phyloP scores from a whole-genome alignment of 2,888 invertebrate species.

The Eudemis profundana region DNA sequence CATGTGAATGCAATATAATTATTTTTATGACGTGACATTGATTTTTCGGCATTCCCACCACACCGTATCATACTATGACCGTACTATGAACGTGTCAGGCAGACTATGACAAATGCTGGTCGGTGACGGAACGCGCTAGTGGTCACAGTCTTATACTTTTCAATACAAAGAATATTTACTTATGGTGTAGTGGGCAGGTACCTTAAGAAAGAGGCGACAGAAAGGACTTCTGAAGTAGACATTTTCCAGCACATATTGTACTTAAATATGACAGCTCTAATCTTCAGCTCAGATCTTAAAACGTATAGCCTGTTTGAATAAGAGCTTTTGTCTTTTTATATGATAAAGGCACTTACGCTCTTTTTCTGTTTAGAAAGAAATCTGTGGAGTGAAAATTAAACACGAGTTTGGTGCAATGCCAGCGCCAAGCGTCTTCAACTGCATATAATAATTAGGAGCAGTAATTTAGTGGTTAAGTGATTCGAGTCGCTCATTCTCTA shows the following conservation, averaged over 20 bases:
- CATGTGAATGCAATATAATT: too few relatives aligned
- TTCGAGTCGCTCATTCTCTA: too few relatives aligned
- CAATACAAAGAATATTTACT: too few relatives aligned
- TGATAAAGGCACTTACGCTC: background rate
- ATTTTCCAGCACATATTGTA: background rate
- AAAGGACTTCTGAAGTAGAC: slow-evolving; percentile 14
- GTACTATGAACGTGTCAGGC: too few relatives aligned
- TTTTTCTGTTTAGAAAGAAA: background rate
- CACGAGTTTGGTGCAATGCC: slow-evolving; percentile 1
- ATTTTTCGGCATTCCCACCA: too few relatives aligned
- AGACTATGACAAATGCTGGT: too few relatives aligned
- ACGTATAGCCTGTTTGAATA: background rate
- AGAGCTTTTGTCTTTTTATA: background rate
- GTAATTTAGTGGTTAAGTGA: background rate
- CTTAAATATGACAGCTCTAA: slow-evolving; percentile 22
- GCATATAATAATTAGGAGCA: background rate
- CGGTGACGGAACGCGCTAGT: too few relatives aligned
- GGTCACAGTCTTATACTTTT: too few relatives aligned
- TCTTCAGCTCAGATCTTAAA: background rate
- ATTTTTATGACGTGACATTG: too few relatives aligned
- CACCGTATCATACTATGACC: too few relatives aligned
- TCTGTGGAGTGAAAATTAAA: background rate
- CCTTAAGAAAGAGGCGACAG: too few relatives aligned
- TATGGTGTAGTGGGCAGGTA: too few relatives aligned
- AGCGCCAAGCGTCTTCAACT: background rate